Percentiles rank a stretch among this genome's conserved stretches.
Evolutionary conservation across 2,888 invertebrate species (phyloP).

Genomic region (Athripsodes cinereus): DNA sequence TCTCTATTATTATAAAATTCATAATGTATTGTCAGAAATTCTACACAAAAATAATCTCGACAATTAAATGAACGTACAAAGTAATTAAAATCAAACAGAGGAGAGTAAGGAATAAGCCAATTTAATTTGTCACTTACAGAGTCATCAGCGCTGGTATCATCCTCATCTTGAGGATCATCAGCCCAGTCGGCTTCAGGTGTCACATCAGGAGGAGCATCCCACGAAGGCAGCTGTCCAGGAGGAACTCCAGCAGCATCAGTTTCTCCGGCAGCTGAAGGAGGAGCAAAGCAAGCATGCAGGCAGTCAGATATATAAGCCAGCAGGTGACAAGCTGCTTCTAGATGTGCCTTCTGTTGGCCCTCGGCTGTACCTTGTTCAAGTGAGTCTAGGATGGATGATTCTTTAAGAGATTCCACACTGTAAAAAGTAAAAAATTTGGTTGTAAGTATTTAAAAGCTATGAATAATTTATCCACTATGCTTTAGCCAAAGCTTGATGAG

Average conservation of each 20-base stretch:
- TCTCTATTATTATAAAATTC: no score
- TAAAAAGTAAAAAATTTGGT: no score
- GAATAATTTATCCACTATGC: no score
- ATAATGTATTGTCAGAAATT: no score
- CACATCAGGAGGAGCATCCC: conserved; percentile 72
- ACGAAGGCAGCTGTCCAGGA: conserved; percentile 68
- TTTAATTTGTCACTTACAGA: no score
- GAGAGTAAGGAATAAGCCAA: no score
- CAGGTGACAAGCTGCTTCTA: conserved; percentile 78
- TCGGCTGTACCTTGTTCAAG: conserved; percentile 38
- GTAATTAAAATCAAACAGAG: no score
- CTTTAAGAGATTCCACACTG: conserved; percentile 44
- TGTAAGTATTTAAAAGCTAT: no score
- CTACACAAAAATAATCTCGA: no score
- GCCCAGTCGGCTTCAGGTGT: conserved; percentile 79
- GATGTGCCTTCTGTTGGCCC: conserved; percentile 49
- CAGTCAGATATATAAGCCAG: conserved; percentile 79
- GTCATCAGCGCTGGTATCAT: conserved; percentile 89
- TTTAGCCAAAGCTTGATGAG: no score
- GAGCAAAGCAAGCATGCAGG: conserved; percentile 42
- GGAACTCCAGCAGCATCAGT: conserved; percentile 69
- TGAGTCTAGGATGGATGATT: conserved; percentile 41
- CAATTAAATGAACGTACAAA: no score
- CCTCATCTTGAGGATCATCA: conserved; percentile 85
- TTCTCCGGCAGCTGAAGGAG: conserved; percentile 66